Base-by-base conservation (phyloP, 92 coral and sea anemone genomes). In the Hydrozoanthus gracilis region DNA sequence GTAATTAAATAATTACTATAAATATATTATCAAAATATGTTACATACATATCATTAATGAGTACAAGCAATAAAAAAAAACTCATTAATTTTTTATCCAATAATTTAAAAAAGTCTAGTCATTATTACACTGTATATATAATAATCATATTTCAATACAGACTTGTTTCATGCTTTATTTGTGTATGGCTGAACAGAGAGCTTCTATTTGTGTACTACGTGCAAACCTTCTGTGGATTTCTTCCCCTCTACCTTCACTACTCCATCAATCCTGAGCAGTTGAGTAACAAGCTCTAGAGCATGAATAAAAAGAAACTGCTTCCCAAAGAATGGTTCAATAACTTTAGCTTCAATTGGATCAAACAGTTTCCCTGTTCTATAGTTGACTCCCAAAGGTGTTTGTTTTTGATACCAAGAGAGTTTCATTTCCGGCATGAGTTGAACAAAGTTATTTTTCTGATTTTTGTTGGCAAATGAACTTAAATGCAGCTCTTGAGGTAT, bases 181-280 rank as follows among this genome's bases (percentile, higher is more conserved):
- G 15, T 58, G n/a, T 16, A 58, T 11, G 15, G 12, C 15, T 58
- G 64, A 58, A 16, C 64, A 11, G 15, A 15, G 14, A 58, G n/a
- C 64, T 3, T 4, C 8, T 17, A 64, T 17, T 64, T 64, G 8
- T 15, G 44, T 4, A 64, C 39, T 17, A 4, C 27, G 8, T n/a
- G 18, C 15, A 6, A 64, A 64, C 27, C 44, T 68, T 68, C 47
- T 18, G 73, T 68, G 14, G 73, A 7, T 0, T 27, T 7, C 73
- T 8, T 68, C 44, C 46, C 39, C 56, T 6, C 60, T 49, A 4
- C 20, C 7, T 6, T 45, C 12, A 62, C 78, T 20, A 95, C 77
- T 70, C 88, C 86, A 45, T 96, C 98, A 35, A 92, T 86, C 87
- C 94, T 88, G 20, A 95, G 83, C 72, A 96, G 60, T 88, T 92